phyloP scores from a whole-genome alignment of 2,888 invertebrate species.

The Patella depressa region DNA sequence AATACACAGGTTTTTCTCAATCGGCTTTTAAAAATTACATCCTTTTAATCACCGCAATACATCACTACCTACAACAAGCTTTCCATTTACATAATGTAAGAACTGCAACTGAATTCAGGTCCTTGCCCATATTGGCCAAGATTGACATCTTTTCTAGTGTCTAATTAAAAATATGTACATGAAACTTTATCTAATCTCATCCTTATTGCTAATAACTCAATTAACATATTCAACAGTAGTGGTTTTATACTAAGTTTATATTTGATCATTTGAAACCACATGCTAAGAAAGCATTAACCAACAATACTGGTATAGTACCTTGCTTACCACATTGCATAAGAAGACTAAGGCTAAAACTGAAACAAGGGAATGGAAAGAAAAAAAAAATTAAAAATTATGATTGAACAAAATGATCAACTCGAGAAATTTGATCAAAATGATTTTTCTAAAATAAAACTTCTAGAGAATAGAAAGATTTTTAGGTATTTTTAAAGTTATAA shows the following conservation, averaged over 20 bases:
- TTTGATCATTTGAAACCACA: background rate
- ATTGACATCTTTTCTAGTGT: background rate
- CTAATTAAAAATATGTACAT: background rate
- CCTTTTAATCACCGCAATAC: too few species aligned
- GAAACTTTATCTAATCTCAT: too few species aligned
- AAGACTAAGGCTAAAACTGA: slow-evolving; percentile 13
- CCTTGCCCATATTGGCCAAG: too few species aligned
- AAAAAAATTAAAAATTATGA: background rate
- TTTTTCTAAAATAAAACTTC: too few species aligned
- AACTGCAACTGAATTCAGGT: background rate
- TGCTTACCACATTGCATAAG: slow-evolving; percentile 12
- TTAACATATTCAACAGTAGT: background rate
- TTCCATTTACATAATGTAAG: background rate
- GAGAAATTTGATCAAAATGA: too few species aligned
- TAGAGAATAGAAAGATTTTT: too few species aligned
- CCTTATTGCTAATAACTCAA: background rate
- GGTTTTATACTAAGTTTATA: background rate
- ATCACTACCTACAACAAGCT: too few species aligned
- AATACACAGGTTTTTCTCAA: too few species aligned
- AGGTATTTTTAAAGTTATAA: too few species aligned
- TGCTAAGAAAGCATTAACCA: background rate
- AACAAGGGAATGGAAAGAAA: background rate
- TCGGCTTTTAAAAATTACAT: too few species aligned
- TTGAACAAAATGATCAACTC: too few species aligned
- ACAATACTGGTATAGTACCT: background rate